A percentile compares a stretch with the other conserved stretches of the same genome.
Evolutionary conservation across 2,113 vertebrate genomes (phyloP).

Genomic region (Marcusenius ussheri): DNA sequence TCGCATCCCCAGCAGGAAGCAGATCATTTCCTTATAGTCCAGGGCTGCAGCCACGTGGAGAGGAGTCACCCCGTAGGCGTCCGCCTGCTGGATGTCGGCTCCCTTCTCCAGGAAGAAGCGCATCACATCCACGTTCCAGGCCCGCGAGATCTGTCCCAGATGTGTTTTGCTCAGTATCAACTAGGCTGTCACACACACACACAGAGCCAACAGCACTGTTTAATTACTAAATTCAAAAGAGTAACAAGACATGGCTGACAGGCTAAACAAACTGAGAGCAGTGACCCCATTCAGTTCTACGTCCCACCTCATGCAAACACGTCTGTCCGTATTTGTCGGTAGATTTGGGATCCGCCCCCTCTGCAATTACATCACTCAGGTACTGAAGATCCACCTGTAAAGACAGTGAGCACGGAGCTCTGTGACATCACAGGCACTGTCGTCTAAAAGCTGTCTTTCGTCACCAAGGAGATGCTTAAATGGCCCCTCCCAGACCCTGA

Average conservation of each 20-base stretch:
- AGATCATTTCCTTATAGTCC: constrained; percentile 57
- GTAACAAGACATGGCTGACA: not conserved
- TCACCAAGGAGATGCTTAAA: not conserved
- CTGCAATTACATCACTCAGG: constrained; percentile 39
- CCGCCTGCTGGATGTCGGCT: constrained; percentile 37
- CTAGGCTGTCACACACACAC: not conserved
- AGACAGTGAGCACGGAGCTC: not conserved
- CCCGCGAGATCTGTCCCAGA: constrained; percentile 49
- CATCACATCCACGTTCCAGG: constrained; percentile 57
- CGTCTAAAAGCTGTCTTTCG: not conserved
- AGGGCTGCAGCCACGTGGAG: constrained; percentile 56
- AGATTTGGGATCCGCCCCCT: constrained; percentile 51
- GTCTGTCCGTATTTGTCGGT: constrained; percentile 53
- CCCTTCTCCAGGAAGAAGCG: constrained; percentile 55
- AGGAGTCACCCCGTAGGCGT: constrained; percentile 49
- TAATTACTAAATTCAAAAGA: not conserved
- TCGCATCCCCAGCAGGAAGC: constrained; percentile 47
- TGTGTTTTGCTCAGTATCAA: not conserved
- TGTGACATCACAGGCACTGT: not conserved
- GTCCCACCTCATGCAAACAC: constrained; percentile 55
- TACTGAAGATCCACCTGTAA: constrained; percentile 52
- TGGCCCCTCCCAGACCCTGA: not conserved
- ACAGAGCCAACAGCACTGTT: not conserved
- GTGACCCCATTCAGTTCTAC: not conserved
- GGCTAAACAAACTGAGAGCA: not conserved